Evolutionary conservation across 2,888 invertebrate genomes (phyloP).

Genomic region (Tridacna gigas): DNA sequence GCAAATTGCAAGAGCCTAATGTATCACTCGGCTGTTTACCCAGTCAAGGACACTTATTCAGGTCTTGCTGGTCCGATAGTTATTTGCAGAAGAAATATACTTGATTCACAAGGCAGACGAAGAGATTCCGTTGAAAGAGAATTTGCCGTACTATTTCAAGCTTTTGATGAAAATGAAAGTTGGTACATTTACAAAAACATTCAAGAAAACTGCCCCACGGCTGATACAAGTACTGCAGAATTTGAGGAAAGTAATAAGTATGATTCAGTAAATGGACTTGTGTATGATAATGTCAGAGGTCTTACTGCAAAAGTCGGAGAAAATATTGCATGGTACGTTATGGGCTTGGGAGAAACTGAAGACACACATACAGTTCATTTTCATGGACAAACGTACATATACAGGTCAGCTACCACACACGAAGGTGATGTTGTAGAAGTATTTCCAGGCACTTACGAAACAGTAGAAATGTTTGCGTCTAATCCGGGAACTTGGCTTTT

Average conservation of each 20-base stretch:
- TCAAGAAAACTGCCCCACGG: constrained; percentile 59
- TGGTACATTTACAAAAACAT: constrained; percentile 78
- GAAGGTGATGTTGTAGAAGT: constrained; percentile 68
- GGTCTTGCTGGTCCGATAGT: constrained; percentile 73
- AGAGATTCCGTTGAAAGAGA: constrained; percentile 72
- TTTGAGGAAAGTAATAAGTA: constrained; percentile 70
- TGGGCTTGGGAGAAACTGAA: constrained; percentile 64
- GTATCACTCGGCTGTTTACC: constrained; percentile 75
- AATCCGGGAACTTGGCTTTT: constrained; percentile 70
- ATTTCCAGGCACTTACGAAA: constrained; percentile 66
- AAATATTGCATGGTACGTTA: constrained; percentile 71
- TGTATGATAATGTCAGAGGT: constrained; percentile 68
- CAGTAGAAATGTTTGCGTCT: constrained; percentile 67
- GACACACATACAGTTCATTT: constrained; percentile 70
- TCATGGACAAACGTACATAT: constrained; percentile 68
- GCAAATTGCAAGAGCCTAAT: constrained; percentile 73
- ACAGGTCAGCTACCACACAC: constrained; percentile 48
- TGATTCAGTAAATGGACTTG: constrained; percentile 69
- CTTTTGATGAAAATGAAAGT: constrained; percentile 77
- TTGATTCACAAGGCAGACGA: constrained; percentile 50
- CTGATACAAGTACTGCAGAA: constrained; percentile 39
- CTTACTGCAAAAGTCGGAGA: constrained; percentile 62
- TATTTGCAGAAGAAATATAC: constrained; percentile 65
- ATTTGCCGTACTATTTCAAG: constrained; percentile 73
- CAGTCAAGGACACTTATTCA: constrained; percentile 66